Conservation (phyloP, 2,888 invertebrate genomes). For the Rosalia funebris region DNA sequence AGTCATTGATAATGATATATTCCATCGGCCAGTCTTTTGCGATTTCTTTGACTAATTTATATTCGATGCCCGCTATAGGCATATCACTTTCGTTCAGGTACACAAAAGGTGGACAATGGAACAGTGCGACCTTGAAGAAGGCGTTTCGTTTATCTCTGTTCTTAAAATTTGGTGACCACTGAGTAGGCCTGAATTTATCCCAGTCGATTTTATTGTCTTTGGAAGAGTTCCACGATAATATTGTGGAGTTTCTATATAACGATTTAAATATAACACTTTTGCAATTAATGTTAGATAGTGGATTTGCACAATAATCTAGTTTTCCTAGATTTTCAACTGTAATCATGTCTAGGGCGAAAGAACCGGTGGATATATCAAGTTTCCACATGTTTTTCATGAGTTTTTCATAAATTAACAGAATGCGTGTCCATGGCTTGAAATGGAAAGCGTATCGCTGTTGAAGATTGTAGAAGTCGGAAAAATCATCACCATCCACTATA, state of each 20-base stretch:
- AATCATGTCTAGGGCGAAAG: conserved; percentile 10
- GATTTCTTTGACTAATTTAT: conserved; percentile 42
- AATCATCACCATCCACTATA: not conserved
- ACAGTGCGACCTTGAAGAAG: conserved; percentile 29
- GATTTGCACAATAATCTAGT: not conserved
- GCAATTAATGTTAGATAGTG: not conserved
- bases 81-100: conserved; percentile 25
- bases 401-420: conserved; percentile 11
- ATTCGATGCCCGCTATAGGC: conserved; percentile 41
- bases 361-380: not conserved
- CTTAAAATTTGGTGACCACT: not conserved
- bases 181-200: conserved; percentile 7
- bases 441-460: not conserved
- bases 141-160: not conserved
- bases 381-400: not conserved
- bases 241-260: too few relatives aligned
- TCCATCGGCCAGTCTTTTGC: conserved; percentile 40
- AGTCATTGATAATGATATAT: conserved; percentile 25
- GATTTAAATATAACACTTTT: too few relatives aligned
- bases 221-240: too few relatives aligned
- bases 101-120: conserved; percentile 45
- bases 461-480: not conserved
- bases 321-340: conserved; percentile 8
- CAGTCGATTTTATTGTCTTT: conserved; percentile 1
- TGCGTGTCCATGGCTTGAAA: conserved; percentile 11